Percentiles rank a stretch among this genome's conserved stretches.
Evolutionary conservation across 1,140 invertebrate genomes (phyloP).

Genomic region (Bombus terrestris): DNA sequence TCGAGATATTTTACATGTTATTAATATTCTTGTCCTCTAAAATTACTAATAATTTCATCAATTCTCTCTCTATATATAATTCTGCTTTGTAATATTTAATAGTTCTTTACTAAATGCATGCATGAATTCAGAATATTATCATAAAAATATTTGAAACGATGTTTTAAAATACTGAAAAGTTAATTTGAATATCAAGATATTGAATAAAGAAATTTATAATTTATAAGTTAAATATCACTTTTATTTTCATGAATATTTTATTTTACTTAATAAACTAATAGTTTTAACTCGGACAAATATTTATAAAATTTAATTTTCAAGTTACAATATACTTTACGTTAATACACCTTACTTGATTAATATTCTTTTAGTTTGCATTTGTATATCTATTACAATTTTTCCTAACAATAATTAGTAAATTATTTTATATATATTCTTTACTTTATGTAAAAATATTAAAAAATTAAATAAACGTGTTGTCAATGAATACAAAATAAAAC

Average conservation of each 20-base stretch:
- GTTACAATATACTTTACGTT: too few relatives aligned
- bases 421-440: neutral
- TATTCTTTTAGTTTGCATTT: neutral
- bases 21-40: neutral
- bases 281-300: too few relatives aligned
- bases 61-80: neutral
- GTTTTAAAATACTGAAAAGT: neutral
- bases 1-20: neutral
- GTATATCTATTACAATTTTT: neutral
- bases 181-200: neutral
- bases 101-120: neutral
- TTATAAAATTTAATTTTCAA: too few relatives aligned
- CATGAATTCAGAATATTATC: neutral
- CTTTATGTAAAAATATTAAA: neutral
- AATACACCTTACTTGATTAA: neutral
- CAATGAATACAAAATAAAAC: neutral
- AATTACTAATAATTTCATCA: neutral
- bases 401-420: neutral
- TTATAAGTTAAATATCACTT: neutral
- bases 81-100: neutral
- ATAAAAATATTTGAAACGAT: neutral
- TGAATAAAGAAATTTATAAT: neutral
- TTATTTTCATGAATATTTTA: neutral
- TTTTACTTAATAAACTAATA: too few relatives aligned
- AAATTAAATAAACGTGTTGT: conserved; percentile 4